Conservation (phyloP, 2,113 vertebrate species). For the Percina caprodes region DNA sequence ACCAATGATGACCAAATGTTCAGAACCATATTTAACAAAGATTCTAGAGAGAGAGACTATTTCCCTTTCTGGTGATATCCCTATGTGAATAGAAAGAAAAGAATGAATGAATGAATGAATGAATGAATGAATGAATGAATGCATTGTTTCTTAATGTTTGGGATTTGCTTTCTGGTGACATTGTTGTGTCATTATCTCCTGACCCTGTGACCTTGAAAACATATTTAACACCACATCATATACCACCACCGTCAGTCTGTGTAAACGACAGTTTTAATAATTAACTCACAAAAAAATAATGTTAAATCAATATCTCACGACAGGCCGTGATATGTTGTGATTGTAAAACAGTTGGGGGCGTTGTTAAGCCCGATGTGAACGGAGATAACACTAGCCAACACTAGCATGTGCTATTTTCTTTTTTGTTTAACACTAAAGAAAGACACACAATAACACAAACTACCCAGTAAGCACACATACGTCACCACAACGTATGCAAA, state of each 20-base stretch:
- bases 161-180: slow-evolving; percentile 37
- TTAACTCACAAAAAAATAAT: background rate
- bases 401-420: too few relatives aligned
- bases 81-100: background rate
- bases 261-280: background rate
- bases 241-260: background rate
- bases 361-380: too few relatives aligned
- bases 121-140: slow-evolving; percentile 22
- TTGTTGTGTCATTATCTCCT: slow-evolving; percentile 29
- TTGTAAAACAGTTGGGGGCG: too few relatives aligned
- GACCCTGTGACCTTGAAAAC: slow-evolving; percentile 26
- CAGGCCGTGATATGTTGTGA: too few relatives aligned
- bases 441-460: too few relatives aligned
- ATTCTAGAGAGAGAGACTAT: too few relatives aligned
- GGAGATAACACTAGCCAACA: too few relatives aligned
- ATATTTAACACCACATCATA: slow-evolving; percentile 32
- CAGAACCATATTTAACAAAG: background rate
- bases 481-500: too few relatives aligned
- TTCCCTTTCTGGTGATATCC: too few relatives aligned
- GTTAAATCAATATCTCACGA: background rate
- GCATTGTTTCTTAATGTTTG: slow-evolving; percentile 27
- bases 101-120: too few relatives aligned
- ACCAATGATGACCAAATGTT: background rate
- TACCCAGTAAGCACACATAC: too few relatives aligned
- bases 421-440: too few relatives aligned